Evolutionary conservation across 2,797 vertebrate genomes (phyloP).

Genomic region (Sebastes variabilis): DNA sequence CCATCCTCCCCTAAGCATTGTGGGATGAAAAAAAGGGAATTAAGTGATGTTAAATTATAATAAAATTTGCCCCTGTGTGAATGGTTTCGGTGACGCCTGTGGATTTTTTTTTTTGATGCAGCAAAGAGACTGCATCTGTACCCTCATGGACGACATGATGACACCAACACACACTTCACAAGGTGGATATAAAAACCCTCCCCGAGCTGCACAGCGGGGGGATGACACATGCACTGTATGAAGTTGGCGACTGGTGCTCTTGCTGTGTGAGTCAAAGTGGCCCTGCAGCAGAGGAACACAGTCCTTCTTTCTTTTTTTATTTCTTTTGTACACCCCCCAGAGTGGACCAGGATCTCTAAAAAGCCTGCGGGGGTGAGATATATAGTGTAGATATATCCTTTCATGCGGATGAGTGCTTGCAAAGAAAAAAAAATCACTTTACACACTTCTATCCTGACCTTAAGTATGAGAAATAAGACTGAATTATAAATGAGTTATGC

Average conservation of each 20-base stretch:
- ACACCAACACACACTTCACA: slow-evolving; percentile 48
- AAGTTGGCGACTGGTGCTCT: slow-evolving; percentile 55
- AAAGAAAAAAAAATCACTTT: slow-evolving; percentile 23
- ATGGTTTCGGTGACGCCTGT: not conserved
- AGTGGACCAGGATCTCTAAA: slow-evolving; percentile 55
- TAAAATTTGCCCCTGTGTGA: not conserved
- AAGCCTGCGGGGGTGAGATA: slow-evolving; percentile 42
- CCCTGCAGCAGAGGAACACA: slow-evolving; percentile 52
- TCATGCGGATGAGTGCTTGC: slow-evolving; percentile 48
- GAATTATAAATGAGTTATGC: slow-evolving; percentile 75
- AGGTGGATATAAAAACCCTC: slow-evolving; percentile 40
- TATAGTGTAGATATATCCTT: slow-evolving; percentile 38
- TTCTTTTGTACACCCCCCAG: slow-evolving; percentile 3
- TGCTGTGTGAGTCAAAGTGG: slow-evolving; percentile 65
- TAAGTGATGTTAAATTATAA: not conserved
- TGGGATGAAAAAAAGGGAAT: not conserved
- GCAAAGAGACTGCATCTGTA: slow-evolving; percentile 26
- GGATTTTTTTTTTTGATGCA: slow-evolving; percentile 1
- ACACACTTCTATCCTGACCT: slow-evolving; percentile 50
- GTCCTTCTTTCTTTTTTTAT: not conserved
- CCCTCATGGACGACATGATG: slow-evolving; percentile 33
- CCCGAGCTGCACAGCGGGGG: slow-evolving; percentile 43
- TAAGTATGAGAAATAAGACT: slow-evolving; percentile 65
- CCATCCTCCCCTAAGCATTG: not conserved
- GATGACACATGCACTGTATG: slow-evolving; percentile 48